Percentiles rank a stretch among this genome's conserved stretches.
Conservation (phyloP, 2,113 vertebrate species). For the Ramphastos sulfuratus region DNA sequence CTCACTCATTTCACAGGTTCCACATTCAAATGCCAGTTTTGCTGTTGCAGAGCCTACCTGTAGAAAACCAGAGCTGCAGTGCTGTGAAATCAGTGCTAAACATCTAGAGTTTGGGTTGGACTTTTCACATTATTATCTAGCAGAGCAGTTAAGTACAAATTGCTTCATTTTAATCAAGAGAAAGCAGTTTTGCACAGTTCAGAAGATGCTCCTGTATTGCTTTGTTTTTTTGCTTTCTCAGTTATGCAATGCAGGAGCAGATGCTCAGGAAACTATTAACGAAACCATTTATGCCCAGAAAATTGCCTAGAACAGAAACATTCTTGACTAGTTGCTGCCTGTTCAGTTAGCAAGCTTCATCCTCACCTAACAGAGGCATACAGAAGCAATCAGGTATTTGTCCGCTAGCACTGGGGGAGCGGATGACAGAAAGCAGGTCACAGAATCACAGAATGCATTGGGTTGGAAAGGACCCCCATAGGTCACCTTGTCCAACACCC, state of each 20-base stretch:
- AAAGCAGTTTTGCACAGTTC: not conserved
- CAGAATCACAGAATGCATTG: no score
- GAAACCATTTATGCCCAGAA: not conserved
- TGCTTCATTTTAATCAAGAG: not conserved
- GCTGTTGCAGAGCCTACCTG: not conserved
- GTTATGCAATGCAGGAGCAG: accelerated
- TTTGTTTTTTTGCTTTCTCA: not conserved
- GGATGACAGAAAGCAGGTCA: not conserved
- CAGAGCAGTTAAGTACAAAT: not conserved
- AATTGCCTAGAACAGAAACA: not conserved
- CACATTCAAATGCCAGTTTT: not conserved
- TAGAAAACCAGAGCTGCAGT: not conserved
- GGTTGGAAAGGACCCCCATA: no score
- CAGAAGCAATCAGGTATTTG: accelerated
- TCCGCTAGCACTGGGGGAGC: accelerated
- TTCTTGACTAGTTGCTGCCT: not conserved
- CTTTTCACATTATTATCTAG: not conserved
- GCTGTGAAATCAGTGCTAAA: not conserved
- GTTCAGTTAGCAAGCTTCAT: not conserved
- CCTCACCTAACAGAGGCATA: accelerated
- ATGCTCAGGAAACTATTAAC: not conserved
- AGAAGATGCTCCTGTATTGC: not conserved
- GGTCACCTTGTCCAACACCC: no score
- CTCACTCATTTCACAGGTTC: not conserved
- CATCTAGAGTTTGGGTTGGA: not conserved